Conservation (phyloP, 1,140 invertebrate species). For the Drosophila sp. region DNA sequence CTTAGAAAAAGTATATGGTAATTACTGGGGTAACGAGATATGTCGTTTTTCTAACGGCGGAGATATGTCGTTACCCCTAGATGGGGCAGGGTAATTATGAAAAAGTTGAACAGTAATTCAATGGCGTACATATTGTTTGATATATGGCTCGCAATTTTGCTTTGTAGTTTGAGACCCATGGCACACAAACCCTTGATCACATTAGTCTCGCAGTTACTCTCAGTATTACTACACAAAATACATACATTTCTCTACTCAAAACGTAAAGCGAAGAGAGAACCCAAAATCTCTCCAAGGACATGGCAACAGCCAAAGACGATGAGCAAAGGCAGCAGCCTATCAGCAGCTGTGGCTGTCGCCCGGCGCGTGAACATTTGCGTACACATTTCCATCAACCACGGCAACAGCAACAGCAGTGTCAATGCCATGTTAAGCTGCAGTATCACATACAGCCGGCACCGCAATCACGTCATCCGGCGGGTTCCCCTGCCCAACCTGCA, state of each 20-base stretch:
- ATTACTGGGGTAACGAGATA: too few relatives aligned
- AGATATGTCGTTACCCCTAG: too few relatives aligned
- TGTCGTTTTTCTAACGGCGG: too few relatives aligned
- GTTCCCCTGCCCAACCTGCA: neutral
- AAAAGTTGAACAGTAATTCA: too few relatives aligned
- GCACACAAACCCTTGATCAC: neutral
- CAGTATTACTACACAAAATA: conserved; percentile 8
- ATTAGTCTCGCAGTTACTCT: conserved; percentile 7
- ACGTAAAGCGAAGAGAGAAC: neutral
- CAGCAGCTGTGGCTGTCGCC: neutral
- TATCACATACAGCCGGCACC: neutral
- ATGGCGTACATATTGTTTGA: too few relatives aligned
- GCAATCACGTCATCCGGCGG: neutral
- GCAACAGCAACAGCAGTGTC: neutral
- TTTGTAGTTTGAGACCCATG: too few relatives aligned
- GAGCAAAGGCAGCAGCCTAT: neutral
- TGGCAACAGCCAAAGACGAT: conserved; percentile 11
- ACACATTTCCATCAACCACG: neutral
- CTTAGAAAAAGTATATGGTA: too few relatives aligned
- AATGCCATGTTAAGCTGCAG: neutral
- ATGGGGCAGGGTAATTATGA: too few relatives aligned
- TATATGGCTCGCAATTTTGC: too few relatives aligned
- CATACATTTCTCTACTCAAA: conserved; percentile 7
- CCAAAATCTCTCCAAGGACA: conserved; percentile 4
- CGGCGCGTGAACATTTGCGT: neutral